Evolutionary conservation across 1,140 invertebrate genomes (phyloP).

Genomic region (Eufriesea mexicana): DNA sequence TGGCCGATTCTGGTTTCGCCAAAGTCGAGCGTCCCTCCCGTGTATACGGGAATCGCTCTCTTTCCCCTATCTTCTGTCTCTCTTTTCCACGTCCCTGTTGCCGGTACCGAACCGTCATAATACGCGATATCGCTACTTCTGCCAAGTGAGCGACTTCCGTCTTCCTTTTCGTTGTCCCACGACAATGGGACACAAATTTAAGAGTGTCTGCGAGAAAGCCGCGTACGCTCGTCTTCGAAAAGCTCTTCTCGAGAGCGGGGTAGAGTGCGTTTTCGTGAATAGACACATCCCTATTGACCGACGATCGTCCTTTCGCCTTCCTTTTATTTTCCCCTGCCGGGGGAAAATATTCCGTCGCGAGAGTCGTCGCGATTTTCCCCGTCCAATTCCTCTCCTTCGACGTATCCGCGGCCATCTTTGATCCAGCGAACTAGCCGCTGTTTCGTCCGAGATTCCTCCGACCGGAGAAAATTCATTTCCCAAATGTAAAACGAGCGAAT

Average conservation of each 20-base stretch:
- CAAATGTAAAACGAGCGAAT: not conserved
- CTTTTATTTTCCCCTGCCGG: not conserved
- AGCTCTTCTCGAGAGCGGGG: not conserved
- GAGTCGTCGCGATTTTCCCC: not conserved
- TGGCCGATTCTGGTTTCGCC: slow-evolving; percentile 75
- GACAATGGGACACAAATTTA: slow-evolving; percentile 80
- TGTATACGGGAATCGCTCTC: slow-evolving; percentile 30
- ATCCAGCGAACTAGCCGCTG: too few species aligned
- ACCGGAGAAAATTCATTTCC: not conserved
- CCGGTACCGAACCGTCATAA: slow-evolving; percentile 60
- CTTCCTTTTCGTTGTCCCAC: slow-evolving; percentile 70
- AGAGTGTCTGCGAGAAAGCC: slow-evolving; percentile 72
- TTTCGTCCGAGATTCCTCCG: not conserved
- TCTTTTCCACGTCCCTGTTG: slow-evolving; percentile 27
- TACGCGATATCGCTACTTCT: slow-evolving; percentile 79
- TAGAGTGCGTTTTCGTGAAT: slow-evolving; percentile 26
- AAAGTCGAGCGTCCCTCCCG: slow-evolving; percentile 64
- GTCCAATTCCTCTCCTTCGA: not conserved
- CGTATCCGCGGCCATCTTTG: not conserved
- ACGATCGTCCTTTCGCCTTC: slow-evolving; percentile 14
- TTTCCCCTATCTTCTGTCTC: slow-evolving; percentile 40
- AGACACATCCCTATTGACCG: slow-evolving; percentile 32
- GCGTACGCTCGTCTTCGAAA: slow-evolving; percentile 49
- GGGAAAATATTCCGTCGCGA: not conserved
- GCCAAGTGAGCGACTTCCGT: slow-evolving; percentile 80